Percentiles rank a stretch among this genome's conserved stretches.
Conservation (phyloP, 1,140 invertebrate species). For the Drosophila gunungcola region DNA sequence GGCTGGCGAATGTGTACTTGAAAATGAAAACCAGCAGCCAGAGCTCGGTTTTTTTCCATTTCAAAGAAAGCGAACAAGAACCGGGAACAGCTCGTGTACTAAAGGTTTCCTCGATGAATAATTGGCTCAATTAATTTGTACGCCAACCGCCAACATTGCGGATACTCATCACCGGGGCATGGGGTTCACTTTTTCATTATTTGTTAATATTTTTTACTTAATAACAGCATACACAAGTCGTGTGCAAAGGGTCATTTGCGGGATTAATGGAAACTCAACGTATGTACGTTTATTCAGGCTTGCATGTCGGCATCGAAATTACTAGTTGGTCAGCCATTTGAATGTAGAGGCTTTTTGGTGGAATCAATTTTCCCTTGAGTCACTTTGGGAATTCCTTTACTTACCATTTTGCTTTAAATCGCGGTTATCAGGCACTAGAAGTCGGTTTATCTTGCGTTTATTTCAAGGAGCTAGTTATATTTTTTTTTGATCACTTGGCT, state of each 20-base stretch:
- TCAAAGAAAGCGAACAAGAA: slow-evolving; percentile 49
- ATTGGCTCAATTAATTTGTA: slow-evolving; percentile 16
- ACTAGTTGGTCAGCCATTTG: slow-evolving; percentile 1
- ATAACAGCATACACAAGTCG: slow-evolving; percentile 30
- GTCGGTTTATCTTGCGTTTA: slow-evolving; percentile 12
- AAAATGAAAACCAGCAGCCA: slow-evolving; percentile 42
- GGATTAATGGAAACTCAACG: slow-evolving; percentile 32
- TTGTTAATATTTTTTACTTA: slow-evolving; percentile 20
- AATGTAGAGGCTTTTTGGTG: slow-evolving; percentile 11
- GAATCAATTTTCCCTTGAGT: slow-evolving; percentile 23
- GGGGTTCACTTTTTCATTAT: slow-evolving; percentile 1
- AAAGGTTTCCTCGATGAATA: slow-evolving; percentile 27
- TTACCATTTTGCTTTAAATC: slow-evolving; percentile 54
- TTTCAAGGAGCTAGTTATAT: neutral
- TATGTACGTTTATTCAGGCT: slow-evolving; percentile 24
- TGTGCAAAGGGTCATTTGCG: slow-evolving; percentile 43
- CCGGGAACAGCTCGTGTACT: neutral
- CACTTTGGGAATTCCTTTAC: slow-evolving; percentile 21
- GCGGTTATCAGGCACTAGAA: slow-evolving; percentile 12
- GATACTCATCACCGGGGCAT: slow-evolving; percentile 10
- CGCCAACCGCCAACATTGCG: neutral
- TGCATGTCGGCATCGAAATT: slow-evolving; percentile 44
- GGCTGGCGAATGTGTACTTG: slow-evolving; percentile 64
- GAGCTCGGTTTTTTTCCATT: slow-evolving; percentile 49
- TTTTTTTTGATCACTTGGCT: slow-evolving; percentile 36